These are phyloP conservation scores for Melipona quadrifasciata DNA, from an alignment of 1,140 invertebrate species.

Conservation along the genomic window DNA sequence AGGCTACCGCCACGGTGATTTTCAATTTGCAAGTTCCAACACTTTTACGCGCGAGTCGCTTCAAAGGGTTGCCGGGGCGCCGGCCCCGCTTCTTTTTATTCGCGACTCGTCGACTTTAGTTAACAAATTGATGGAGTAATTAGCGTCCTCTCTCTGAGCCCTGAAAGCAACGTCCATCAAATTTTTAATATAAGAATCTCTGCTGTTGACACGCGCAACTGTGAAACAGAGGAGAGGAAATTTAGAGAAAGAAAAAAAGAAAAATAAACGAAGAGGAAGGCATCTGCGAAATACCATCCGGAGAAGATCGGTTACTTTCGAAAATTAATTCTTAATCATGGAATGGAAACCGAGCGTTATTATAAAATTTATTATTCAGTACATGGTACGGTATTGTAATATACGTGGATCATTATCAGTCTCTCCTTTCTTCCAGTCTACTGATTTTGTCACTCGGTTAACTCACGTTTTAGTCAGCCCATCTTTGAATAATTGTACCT, in stretches of 20 bases:
- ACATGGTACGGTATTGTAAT: no score
- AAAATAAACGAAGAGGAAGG: not conserved
- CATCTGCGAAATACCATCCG: no score
- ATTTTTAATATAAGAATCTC: not conserved
- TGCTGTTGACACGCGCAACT: not conserved
- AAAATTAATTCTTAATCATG: not conserved
- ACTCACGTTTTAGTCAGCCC: not conserved
- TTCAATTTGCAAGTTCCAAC: not conserved
- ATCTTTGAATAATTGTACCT: no score
- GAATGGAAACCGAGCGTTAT: not conserved
- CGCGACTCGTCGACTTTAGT: not conserved
- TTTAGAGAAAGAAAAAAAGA: not conserved
- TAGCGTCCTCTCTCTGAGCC: not conserved
- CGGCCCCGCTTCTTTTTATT: not conserved
- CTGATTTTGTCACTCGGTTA: no score
- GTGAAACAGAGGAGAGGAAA: not conserved
- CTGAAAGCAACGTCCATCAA: not conserved
- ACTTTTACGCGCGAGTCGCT: not conserved
- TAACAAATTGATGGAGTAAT: constrained; percentile 19
- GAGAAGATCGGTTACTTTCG: not conserved
- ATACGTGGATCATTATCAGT: no score
- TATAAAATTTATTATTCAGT: not conserved
- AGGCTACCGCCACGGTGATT: not conserved
- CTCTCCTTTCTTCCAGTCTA: no score
- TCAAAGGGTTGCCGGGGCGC: not conserved